phyloP scores from a whole-genome alignment of 2,797 vertebrate species.

The Varecia variegata region DNA sequence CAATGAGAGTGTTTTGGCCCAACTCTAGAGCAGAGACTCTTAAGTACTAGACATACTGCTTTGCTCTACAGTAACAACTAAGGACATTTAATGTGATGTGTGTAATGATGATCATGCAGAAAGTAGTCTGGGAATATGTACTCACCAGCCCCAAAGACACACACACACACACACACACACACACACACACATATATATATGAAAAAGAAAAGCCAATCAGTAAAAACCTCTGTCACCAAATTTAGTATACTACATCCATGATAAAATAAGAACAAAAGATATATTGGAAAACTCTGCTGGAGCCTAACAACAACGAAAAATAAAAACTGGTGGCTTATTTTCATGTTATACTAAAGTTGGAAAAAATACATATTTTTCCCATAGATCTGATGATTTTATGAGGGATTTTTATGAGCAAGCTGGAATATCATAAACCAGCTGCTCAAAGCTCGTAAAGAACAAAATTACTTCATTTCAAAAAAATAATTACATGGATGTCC shows the following conservation, averaged over 20 bases:
- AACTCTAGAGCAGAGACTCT: neutral
- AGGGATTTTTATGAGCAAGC: neutral
- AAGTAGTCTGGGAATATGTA: neutral
- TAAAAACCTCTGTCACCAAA: neutral
- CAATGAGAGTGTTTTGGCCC: neutral
- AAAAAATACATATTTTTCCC: neutral
- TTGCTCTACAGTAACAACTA: neutral
- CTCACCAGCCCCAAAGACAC: neutral
- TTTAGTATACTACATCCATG: neutral
- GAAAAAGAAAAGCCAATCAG: neutral
- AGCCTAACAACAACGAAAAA: neutral
- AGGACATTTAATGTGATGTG: accelerated
- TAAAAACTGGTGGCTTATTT: neutral
- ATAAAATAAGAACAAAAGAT: neutral
- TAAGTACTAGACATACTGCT: neutral
- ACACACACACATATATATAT: neutral
- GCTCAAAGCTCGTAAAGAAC: neutral
- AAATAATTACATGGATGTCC: neutral
- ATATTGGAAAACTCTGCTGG: neutral
- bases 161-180: neutral
- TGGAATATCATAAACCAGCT: neutral
- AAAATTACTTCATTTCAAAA: constrained; percentile 40
- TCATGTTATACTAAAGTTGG: neutral
- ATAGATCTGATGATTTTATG: neutral
- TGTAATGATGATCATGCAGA: accelerated